A percentile compares a stretch with the other conserved stretches of the same genome.
phyloP scores from a whole-genome alignment of 1,140 invertebrate species.

The Hycleus phaleratus region DNA sequence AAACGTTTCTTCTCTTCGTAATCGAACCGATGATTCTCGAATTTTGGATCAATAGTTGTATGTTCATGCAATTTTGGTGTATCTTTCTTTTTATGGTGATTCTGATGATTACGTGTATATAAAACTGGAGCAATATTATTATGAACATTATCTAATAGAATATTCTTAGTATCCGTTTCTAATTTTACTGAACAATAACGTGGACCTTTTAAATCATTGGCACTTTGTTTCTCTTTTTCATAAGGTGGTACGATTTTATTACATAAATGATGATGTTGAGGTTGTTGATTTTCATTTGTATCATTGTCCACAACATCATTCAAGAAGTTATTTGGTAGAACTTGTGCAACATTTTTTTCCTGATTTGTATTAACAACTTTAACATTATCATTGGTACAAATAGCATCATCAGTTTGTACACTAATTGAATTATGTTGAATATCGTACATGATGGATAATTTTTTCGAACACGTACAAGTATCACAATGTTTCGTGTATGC shows the following conservation, averaged over 20 bases:
- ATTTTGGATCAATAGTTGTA: constrained; percentile 26
- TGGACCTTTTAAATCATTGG: constrained; percentile 46
- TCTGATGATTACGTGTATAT: constrained; percentile 47
- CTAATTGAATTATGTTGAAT: constrained; percentile 49
- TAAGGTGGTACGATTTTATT: constrained; percentile 33
- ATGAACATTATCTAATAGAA: constrained; percentile 65
- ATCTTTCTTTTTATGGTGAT: constrained; percentile 39
- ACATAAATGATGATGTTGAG: constrained; percentile 52
- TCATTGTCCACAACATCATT: constrained; percentile 2
- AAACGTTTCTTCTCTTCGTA: constrained; percentile 28
- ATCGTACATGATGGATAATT: constrained; percentile 51
- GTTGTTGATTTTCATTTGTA: neutral
- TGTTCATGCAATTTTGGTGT: constrained; percentile 22
- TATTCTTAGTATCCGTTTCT: constrained; percentile 67
- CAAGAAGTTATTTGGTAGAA: constrained; percentile 39
- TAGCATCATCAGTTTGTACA: constrained; percentile 49
- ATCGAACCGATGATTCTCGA: constrained; percentile 3
- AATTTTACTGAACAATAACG: constrained; percentile 64
- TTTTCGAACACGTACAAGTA: constrained; percentile 64
- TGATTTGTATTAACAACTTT: neutral
- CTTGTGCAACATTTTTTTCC: constrained; percentile 38
- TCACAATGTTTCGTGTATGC: constrained; percentile 68
- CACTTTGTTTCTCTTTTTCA: constrained; percentile 38
- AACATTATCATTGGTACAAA: constrained; percentile 1
- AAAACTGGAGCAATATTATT: constrained; percentile 58